Conservation (phyloP, 2,888 invertebrate species). For the Agonopterix heracliana region DNA sequence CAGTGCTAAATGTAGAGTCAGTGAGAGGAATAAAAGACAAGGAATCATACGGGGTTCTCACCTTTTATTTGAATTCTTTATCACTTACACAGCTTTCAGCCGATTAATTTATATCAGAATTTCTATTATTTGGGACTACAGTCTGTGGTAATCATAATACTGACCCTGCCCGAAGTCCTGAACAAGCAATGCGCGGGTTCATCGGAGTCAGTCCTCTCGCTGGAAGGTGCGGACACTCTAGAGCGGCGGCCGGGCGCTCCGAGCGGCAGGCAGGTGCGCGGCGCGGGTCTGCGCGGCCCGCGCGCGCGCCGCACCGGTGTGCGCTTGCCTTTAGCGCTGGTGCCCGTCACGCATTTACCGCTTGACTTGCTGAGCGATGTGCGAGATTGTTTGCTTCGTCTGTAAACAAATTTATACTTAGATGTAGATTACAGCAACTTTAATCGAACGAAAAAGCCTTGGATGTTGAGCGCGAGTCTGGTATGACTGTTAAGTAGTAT, state of each 20-base stretch:
- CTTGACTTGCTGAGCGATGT: conserved; percentile 33
- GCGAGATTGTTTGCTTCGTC: conserved; percentile 53
- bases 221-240: conserved; percentile 33
- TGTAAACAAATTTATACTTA: conserved; percentile 13
- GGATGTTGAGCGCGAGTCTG: too few species aligned
- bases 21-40: too few species aligned
- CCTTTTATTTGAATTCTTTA: too few species aligned
- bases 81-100: too few species aligned
- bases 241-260: conserved; percentile 30
- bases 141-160: too few species aligned
- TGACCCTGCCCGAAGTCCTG: conserved; percentile 41
- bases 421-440: not conserved
- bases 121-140: too few species aligned
- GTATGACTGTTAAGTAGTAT: too few species aligned
- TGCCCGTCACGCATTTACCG: conserved; percentile 21
- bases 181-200: conserved; percentile 48
- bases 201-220: conserved; percentile 64
- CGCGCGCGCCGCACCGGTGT: conserved; percentile 14
- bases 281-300: conserved; percentile 13
- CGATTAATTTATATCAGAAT: too few species aligned
- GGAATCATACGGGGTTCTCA: too few species aligned
- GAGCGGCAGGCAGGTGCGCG: conserved; percentile 18
- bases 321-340: conserved; percentile 15
- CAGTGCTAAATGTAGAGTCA: too few species aligned
- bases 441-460: too few species aligned